Percentiles rank a stretch among this genome's conserved stretches.
Evolutionary conservation across 2,113 vertebrate genomes (phyloP).

Genomic region (Hyperoodon ampullatus): DNA sequence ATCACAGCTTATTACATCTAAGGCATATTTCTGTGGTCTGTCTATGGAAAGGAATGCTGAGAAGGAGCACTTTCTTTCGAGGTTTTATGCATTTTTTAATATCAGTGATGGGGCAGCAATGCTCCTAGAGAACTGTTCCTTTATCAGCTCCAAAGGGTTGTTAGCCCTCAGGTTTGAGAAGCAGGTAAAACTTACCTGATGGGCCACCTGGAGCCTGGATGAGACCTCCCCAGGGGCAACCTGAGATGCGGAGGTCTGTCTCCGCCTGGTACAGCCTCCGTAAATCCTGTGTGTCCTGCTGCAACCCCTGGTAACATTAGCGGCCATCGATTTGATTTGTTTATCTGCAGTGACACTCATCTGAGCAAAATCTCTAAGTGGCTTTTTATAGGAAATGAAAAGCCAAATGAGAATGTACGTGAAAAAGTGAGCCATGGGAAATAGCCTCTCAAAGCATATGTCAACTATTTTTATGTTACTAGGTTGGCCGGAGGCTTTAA

Average conservation of each 20-base stretch:
- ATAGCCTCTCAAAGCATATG: background rate
- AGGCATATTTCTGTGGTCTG: background rate
- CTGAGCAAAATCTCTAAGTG: background rate
- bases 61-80: background rate
- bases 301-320: background rate
- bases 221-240: background rate
- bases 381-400: constrained; percentile 47
- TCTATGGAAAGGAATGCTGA: constrained; percentile 41
- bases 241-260: background rate
- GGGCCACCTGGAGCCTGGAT: background rate
- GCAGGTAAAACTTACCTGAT: background rate
- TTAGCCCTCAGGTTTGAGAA: background rate
- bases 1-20: constrained; percentile 49
- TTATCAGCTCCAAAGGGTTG: background rate
- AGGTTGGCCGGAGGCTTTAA: background rate
- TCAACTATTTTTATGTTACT: background rate
- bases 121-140: background rate
- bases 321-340: background rate
- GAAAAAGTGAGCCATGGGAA: background rate
- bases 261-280: background rate
- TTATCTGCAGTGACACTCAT: background rate
- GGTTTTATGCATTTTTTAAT: background rate
- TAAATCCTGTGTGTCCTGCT: no score
- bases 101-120: background rate
- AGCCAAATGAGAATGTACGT: background rate